Evolutionary conservation across 2,888 invertebrate genomes (phyloP).

Genomic region (Deilephila elpenor): DNA sequence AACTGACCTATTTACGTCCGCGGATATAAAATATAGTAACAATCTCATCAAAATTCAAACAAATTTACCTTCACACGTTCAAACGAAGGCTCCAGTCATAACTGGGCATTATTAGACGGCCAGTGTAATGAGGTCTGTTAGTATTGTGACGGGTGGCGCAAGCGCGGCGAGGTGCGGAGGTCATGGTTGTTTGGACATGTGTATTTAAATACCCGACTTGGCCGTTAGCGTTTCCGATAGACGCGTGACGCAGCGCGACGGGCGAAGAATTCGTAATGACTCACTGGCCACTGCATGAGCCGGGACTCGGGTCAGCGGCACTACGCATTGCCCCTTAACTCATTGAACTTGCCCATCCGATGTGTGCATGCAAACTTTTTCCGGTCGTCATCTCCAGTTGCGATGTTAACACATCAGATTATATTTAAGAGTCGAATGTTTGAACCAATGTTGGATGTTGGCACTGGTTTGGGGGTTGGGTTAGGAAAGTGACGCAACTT

Average conservation of each 20-base stretch:
- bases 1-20: conserved; percentile 15
- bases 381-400: conserved; percentile 18
- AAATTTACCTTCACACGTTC: conserved; percentile 25
- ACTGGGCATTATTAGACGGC: conserved; percentile 18
- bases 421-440: background rate
- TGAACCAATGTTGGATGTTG: conserved; percentile 6
- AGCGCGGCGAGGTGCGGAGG: background rate
- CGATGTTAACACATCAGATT: conserved; percentile 1
- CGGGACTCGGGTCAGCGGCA: conserved; percentile 6
- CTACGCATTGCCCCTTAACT: conserved; percentile 29
- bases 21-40: conserved; percentile 11
- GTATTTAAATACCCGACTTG: conserved; percentile 48
- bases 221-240: conserved; percentile 81
- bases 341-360: conserved; percentile 32
- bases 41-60: conserved; percentile 26
- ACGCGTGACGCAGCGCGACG: conserved; percentile 72
- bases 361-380: conserved; percentile 31
- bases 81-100: conserved; percentile 23
- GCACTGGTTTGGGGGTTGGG: background rate
- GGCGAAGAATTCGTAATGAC: conserved; percentile 71
- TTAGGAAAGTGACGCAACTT: background rate
- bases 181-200: conserved; percentile 25
- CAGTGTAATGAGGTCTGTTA: background rate
- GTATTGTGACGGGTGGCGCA: background rate
- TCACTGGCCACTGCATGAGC: conserved; percentile 40